Conservation (phyloP, 1,140 invertebrate genomes). For the Limonius californicus region DNA sequence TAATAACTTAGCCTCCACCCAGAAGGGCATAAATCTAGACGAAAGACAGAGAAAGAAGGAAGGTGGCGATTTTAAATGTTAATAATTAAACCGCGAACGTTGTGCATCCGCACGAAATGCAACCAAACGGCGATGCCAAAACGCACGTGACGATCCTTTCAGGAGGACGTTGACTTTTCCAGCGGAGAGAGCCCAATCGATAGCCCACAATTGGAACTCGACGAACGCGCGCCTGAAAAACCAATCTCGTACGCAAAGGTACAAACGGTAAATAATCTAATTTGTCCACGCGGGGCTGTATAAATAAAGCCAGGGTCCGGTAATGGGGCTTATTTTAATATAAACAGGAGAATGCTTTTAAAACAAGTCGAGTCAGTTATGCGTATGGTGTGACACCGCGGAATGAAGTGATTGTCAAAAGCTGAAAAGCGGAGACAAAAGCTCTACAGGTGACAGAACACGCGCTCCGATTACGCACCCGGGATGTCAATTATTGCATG, state of each 20-base stretch:
- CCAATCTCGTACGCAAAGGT: neutral
- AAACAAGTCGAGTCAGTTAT: neutral
- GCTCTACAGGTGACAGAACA: slow-evolving; percentile 1
- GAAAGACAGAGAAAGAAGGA: neutral
- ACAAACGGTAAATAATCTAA: slow-evolving; percentile 11
- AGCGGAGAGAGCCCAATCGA: neutral
- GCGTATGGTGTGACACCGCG: neutral
- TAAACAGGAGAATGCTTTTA: slow-evolving; percentile 4
- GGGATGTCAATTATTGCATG: neutral
- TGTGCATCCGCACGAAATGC: neutral
- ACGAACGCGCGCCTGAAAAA: neutral
- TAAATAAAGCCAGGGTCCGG: too few relatives aligned
- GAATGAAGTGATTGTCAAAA: neutral
- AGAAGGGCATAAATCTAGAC: neutral
- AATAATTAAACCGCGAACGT: too few relatives aligned
- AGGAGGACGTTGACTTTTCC: slow-evolving; percentile 11
- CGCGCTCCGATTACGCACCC: neutral
- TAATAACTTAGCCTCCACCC: slow-evolving; percentile 5
- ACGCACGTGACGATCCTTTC: slow-evolving; percentile 11
- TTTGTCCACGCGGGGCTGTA: neutral
- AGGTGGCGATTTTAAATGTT: too few relatives aligned
- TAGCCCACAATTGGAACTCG: neutral
- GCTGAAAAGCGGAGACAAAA: neutral
- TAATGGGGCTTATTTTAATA: slow-evolving; percentile 2
- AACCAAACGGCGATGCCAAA: neutral